A percentile compares a stretch with the other conserved stretches of the same genome.
phyloP scores from a whole-genome alignment of 2,797 vertebrate species.

The Pseudochirops corinnae region DNA sequence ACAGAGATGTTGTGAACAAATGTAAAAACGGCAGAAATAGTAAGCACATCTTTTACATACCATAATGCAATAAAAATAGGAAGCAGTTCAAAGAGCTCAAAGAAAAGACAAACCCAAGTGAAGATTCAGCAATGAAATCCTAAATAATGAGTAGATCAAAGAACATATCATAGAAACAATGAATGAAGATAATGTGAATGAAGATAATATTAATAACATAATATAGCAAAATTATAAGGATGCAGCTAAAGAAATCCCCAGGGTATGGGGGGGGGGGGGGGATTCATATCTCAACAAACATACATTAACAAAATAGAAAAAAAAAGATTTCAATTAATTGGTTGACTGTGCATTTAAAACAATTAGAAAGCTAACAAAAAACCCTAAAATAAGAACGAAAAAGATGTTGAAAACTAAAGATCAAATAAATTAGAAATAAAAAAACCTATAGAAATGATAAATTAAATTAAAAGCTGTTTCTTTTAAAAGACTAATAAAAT shows the following conservation, averaged over 20 bases:
- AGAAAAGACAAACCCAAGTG: background rate
- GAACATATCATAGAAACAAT: background rate
- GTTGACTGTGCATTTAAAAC: background rate
- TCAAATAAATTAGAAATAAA: background rate
- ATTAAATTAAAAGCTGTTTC: background rate
- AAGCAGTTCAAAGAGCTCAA: background rate
- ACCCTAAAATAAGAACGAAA: background rate
- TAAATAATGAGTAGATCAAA: background rate
- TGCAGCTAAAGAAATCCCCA: background rate
- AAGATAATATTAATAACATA: background rate
- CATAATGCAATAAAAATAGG: background rate
- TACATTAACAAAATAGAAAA: background rate
- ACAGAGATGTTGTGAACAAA: background rate
- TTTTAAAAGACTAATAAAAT: background rate
- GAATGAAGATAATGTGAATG: background rate
- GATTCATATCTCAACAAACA: background rate
- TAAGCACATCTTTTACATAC: background rate
- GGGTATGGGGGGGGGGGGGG: rapidly evolving
- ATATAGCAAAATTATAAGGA: background rate
- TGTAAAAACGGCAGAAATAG: background rate
- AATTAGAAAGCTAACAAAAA: background rate
- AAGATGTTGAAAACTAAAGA: background rate
- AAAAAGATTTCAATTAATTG: background rate
- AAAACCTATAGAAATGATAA: background rate
- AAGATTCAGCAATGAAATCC: background rate